A percentile compares a stretch with the other conserved stretches of the same genome.
Evolutionary conservation across 2,888 invertebrate species (phyloP).

Genomic region (Coecobrya sp.): DNA sequence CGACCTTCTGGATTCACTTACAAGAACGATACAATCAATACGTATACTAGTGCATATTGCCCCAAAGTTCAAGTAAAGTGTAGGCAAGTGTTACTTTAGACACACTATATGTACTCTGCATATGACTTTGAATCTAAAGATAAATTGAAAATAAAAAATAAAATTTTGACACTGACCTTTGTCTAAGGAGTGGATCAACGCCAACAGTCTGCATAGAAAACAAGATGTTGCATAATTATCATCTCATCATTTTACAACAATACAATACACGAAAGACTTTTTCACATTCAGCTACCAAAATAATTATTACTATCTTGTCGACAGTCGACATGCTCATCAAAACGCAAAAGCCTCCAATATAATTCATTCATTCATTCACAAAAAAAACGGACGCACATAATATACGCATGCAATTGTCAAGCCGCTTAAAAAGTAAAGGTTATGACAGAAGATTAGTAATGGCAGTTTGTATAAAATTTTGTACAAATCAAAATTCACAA

Average conservation of each 20-base stretch:
- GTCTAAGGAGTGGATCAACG: conserved; percentile 95
- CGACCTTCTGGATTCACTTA: too few species aligned
- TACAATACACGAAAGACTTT: background rate
- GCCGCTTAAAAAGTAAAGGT: background rate
- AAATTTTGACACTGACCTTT: conserved; percentile 90
- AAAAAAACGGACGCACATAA: too few species aligned
- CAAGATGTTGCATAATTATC: conserved; percentile 45
- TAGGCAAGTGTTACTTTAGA: background rate
- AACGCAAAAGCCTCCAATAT: background rate
- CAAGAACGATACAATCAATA: background rate
- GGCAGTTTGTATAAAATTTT: background rate
- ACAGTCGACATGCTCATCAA: too few species aligned
- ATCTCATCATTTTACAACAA: background rate
- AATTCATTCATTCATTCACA: background rate
- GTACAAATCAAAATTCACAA: background rate
- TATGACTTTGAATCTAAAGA: background rate
- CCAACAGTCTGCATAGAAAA: conserved; percentile 90
- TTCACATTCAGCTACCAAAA: too few species aligned
- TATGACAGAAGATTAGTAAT: background rate
- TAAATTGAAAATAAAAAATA: background rate
- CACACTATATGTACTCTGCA: background rate
- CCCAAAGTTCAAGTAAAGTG: background rate
- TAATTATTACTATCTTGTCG: too few species aligned
- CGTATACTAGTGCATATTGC: background rate
- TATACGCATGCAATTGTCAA: too few species aligned